These are phyloP conservation scores for Sterna hirundo DNA, from an alignment of 2,113 vertebrate species.

Conservation along the genomic window DNA sequence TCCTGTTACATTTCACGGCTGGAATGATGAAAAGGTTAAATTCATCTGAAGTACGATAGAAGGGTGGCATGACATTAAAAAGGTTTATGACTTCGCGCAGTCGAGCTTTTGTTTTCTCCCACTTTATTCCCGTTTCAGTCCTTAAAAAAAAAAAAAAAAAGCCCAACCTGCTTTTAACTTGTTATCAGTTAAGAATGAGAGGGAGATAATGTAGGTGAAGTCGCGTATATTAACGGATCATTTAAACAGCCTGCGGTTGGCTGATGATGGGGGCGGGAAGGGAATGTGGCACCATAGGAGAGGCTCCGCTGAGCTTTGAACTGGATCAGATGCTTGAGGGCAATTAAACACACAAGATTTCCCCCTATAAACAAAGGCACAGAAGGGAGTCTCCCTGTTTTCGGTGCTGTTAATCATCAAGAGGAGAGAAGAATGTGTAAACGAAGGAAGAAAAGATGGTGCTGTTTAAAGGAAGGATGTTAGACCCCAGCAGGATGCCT, in stretches of 20 bases:
- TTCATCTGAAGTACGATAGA: background rate
- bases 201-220: conserved; percentile 20
- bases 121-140: background rate
- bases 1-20: background rate
- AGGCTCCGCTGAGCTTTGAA: background rate
- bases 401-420: conserved; percentile 35
- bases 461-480: background rate
- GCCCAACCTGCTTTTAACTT: background rate
- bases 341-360: conserved; percentile 49
- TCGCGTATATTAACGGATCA: background rate
- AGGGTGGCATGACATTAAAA: background rate
- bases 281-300: background rate
- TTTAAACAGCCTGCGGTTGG: background rate
- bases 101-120: background rate
- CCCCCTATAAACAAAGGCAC: conserved; percentile 57
- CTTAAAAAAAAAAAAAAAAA: background rate
- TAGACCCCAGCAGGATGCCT: conserved; percentile 37
- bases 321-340: conserved; percentile 7
- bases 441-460: background rate
- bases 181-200: background rate
- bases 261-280: background rate
- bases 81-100: conserved; percentile 30
- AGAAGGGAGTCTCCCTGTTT: conserved; percentile 47
- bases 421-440: conserved; percentile 19
- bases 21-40: background rate